A percentile compares a stretch with the other conserved stretches of the same genome.
Evolutionary conservation across 1,140 invertebrate species (phyloP).

Genomic region (Pararge aegeria): DNA sequence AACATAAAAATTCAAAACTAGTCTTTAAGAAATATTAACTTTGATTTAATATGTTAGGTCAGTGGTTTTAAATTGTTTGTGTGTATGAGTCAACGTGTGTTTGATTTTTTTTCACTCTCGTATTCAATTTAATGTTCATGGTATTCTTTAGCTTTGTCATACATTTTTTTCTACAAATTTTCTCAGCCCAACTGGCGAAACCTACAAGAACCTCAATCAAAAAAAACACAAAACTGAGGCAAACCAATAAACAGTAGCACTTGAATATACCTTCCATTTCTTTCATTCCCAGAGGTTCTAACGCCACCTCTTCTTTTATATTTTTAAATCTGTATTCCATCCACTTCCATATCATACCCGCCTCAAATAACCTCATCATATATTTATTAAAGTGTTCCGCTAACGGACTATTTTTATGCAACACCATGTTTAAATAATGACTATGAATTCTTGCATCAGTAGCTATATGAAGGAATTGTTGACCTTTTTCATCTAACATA

Average conservation of each 20-base stretch:
- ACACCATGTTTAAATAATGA: conserved; percentile 60
- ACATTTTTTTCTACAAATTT: conserved; percentile 1
- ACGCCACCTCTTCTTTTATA: conserved; percentile 32
- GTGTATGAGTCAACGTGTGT: neutral
- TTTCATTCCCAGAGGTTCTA: conserved; percentile 35
- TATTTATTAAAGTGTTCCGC: conserved; percentile 49
- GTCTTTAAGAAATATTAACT: too few relatives aligned
- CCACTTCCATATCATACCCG: conserved; percentile 39
- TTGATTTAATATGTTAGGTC: too few relatives aligned
- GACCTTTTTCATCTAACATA: conserved; percentile 58
- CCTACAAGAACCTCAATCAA: conserved; percentile 45
- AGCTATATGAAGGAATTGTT: conserved; percentile 67
- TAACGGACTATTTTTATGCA: conserved; percentile 54
- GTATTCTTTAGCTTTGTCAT: neutral
- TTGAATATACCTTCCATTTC: conserved; percentile 53
- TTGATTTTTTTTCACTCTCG: neutral
- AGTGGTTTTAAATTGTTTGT: conserved; percentile 12
- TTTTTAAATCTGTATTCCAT: conserved; percentile 39
- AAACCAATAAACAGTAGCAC: conserved; percentile 39
- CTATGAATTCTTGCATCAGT: conserved; percentile 65
- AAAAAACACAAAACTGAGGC: conserved; percentile 44
- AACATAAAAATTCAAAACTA: too few relatives aligned
- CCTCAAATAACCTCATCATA: conserved; percentile 53
- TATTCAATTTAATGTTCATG: neutral
- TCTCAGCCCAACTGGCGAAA: conserved; percentile 9